Conservation (phyloP, 2,113 vertebrate species). For the Stomatorhinus ivindoensis region DNA sequence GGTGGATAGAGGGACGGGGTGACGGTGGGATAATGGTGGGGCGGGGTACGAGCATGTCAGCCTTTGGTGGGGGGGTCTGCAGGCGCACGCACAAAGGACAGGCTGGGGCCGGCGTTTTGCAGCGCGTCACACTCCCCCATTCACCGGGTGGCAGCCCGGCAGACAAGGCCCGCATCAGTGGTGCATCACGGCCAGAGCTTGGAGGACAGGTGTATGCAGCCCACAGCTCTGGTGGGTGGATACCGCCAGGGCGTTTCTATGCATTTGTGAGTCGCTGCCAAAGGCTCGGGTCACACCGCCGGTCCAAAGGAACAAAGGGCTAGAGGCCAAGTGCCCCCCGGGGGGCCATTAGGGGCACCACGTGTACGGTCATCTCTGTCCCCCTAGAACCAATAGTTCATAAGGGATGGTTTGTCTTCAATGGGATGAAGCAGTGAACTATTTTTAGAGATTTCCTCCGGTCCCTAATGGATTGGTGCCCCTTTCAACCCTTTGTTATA, state of each 20-base stretch:
- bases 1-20: not conserved
- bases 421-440: not conserved
- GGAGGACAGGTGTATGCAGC: constrained; percentile 7
- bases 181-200: not conserved
- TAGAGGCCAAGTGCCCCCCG: not conserved
- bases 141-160: not conserved
- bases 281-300: not conserved
- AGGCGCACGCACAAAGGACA: not conserved
- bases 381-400: not conserved
- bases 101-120: not conserved
- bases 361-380: constrained; percentile 1
- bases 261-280: not conserved
- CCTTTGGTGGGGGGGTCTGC: not conserved
- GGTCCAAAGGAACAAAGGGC: not conserved
- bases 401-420: not conserved
- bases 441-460: not conserved
- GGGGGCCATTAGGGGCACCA: not conserved
- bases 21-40: not conserved
- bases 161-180: not conserved
- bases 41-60: not conserved
- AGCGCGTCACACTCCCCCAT: not conserved
- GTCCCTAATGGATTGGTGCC: not conserved
- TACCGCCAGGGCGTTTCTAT: not conserved
- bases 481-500: not conserved
- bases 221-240: not conserved